These are phyloP conservation scores for Phengaris arion DNA, from an alignment of 2,888 invertebrate species.

Conservation along the genomic window DNA sequence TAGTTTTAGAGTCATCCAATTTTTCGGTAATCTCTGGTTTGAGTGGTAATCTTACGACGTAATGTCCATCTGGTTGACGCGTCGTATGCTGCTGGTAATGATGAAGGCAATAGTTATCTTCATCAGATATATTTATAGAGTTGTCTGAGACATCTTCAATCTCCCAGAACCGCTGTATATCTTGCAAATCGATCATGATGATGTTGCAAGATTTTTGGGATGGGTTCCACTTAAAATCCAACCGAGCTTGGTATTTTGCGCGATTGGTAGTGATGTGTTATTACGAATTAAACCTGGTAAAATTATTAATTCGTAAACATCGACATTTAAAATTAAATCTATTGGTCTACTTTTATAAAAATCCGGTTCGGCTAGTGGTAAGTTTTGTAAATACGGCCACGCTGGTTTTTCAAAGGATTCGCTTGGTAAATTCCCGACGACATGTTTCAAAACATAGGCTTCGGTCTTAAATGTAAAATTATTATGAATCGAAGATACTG, in stretches of 20 bases:
- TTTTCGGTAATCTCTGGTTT: slow-evolving; percentile 8
- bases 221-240: too few relatives aligned
- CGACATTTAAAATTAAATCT: slow-evolving; percentile 18
- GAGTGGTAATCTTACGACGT: slow-evolving; percentile 28
- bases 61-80: slow-evolving; percentile 30
- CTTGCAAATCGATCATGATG: too few relatives aligned
- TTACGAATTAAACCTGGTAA: too few relatives aligned
- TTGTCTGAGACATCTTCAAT: slow-evolving; percentile 30
- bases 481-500: slow-evolving; percentile 21
- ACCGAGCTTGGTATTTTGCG: too few relatives aligned
- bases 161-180: neutral
- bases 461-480: slow-evolving; percentile 18
- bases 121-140: slow-evolving; percentile 23
- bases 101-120: slow-evolving; percentile 30
- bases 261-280: too few relatives aligned
- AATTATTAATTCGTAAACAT: too few relatives aligned
- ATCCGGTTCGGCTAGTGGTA: slow-evolving; percentile 23
- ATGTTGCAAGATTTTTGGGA: too few relatives aligned
- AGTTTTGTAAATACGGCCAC: slow-evolving; percentile 21
- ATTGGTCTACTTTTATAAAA: slow-evolving; percentile 16
- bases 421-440: slow-evolving; percentile 26
- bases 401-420: slow-evolving; percentile 29
- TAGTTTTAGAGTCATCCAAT: too few relatives aligned
- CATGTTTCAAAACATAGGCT: slow-evolving; percentile 26
- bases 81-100: slow-evolving; percentile 27